These are phyloP conservation scores for Actinostola sp. DNA, from an alignment of 92 coral and sea anemone genomes.

Conservation along the genomic window DNA sequence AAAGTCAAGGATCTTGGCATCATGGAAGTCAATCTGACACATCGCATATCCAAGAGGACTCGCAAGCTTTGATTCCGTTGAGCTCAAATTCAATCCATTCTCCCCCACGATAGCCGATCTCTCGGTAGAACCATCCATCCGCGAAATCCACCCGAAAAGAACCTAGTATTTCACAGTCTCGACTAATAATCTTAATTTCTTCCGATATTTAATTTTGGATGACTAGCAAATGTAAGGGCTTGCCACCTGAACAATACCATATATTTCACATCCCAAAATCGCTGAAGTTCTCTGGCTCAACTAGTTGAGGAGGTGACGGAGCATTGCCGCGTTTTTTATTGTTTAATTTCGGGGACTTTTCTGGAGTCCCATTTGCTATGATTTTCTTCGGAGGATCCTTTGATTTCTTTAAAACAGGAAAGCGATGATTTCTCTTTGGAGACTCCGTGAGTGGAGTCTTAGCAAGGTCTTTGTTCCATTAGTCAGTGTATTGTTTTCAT, in stretches of 20 bases:
- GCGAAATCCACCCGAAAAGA: neutral
- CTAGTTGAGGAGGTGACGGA: slow-evolving; percentile 31
- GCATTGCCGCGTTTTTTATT: neutral
- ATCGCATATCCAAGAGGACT: neutral
- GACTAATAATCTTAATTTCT: neutral
- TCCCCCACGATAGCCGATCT: neutral
- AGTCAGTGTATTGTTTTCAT: neutral
- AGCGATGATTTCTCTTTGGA: slow-evolving; percentile 12
- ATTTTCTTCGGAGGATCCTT: slow-evolving; percentile 39
- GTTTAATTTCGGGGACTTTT: slow-evolving; percentile 16
- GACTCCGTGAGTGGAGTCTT: slow-evolving; percentile 10
- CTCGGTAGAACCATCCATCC: neutral
- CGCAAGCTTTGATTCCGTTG: neutral
- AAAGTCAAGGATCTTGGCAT: no score
- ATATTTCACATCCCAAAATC: slow-evolving; percentile 42
- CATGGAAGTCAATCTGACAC: no score
- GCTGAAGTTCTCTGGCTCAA: slow-evolving; percentile 48
- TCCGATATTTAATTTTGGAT: slow-evolving; percentile 6
- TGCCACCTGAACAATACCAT: neutral
- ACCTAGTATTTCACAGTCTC: neutral
- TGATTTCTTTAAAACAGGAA: slow-evolving; percentile 11
- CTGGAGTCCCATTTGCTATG: slow-evolving; percentile 37
- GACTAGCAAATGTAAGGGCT: neutral
- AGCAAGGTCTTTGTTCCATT: slow-evolving; percentile 15
- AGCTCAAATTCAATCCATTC: neutral